These are phyloP conservation scores for Diorhabda elongata DNA, from an alignment of 1,140 invertebrate species.

Conservation along the genomic window DNA sequence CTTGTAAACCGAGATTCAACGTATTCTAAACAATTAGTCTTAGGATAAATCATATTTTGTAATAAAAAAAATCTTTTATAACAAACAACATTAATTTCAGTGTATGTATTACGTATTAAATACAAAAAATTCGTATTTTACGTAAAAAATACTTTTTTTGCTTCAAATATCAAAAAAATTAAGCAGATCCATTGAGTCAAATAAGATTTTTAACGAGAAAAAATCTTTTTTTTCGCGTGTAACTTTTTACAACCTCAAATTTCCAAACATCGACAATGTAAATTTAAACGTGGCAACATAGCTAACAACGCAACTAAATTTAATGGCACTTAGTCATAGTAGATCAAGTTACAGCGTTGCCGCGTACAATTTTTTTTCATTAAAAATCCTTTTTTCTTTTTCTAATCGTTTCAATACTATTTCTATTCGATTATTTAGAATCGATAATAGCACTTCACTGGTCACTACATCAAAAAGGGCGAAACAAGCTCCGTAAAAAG, in stretches of 20 bases:
- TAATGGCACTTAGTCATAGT: no score
- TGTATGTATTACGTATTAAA: neutral
- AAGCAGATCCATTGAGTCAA: no score
- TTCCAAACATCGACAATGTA: no score
- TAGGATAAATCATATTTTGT: neutral
- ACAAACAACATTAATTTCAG: constrained; percentile 4
- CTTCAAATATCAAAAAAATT: constrained; percentile 14
- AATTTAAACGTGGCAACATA: no score
- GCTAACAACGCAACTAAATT: no score
- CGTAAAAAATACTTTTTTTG: constrained; percentile 18
- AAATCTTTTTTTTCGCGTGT: no score
- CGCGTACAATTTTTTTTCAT: no score
- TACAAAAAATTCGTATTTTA: constrained; percentile 8
- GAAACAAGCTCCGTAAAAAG: constrained; percentile 5
- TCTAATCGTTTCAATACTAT: no score
- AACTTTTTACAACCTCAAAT: no score
- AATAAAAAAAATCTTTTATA: neutral
- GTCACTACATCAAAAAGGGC: constrained; percentile 18
- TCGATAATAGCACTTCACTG: constrained; percentile 14
- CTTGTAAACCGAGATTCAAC: constrained; percentile 26
- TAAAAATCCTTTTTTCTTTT: no score
- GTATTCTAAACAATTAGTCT: constrained; percentile 5
- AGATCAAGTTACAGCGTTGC: no score
- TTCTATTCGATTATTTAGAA: constrained; percentile 5
- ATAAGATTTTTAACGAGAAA: no score